A percentile compares a stretch with the other conserved stretches of the same genome.
Conservation (phyloP, 2,888 invertebrate genomes). For the Drosophila birchii region DNA sequence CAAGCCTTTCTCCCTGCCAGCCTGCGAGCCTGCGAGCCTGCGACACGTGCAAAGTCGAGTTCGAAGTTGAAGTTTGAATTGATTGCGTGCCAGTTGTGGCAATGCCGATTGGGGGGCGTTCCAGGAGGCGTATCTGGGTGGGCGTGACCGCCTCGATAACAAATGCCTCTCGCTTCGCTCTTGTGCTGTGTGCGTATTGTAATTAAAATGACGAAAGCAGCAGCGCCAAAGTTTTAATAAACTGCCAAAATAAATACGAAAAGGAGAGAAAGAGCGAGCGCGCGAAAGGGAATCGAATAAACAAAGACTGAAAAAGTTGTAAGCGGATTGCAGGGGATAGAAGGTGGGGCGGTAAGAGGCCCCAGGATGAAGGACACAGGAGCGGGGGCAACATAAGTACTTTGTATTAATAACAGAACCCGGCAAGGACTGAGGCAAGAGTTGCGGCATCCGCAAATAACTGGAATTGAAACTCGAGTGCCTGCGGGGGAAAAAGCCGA, state of each 20-base stretch:
- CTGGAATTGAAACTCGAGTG: constrained; percentile 55
- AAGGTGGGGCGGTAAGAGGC: not conserved
- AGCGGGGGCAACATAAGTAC: constrained; percentile 26
- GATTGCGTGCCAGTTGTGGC: constrained; percentile 73
- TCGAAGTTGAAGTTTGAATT: constrained; percentile 63
- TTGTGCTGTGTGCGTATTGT: constrained; percentile 55
- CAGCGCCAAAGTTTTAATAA: constrained; percentile 65
- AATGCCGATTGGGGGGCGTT: constrained; percentile 51
- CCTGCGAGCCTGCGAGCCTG: constrained; percentile 21
- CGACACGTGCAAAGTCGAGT: constrained; percentile 56
- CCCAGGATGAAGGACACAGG: not conserved
- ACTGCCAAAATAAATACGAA: constrained; percentile 65
- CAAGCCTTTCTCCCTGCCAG: constrained; percentile 50
- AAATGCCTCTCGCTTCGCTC: constrained; percentile 34
- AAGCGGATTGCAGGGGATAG: constrained; percentile 44
- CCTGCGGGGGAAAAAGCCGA: constrained; percentile 25
- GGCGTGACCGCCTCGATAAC: constrained; percentile 45
- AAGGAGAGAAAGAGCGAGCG: constrained; percentile 13
- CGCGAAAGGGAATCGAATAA: constrained; percentile 33
- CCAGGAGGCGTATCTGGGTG: constrained; percentile 10
- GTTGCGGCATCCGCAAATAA: constrained; percentile 49
- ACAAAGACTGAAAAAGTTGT: constrained; percentile 39
- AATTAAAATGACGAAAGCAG: constrained; percentile 73
- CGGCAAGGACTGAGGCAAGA: constrained; percentile 25
- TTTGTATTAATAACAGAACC: constrained; percentile 43